Percentiles rank a stretch among this genome's conserved stretches.
Conservation (phyloP, 2,113 vertebrate species). For the Sphaerodactylus townsendi region DNA sequence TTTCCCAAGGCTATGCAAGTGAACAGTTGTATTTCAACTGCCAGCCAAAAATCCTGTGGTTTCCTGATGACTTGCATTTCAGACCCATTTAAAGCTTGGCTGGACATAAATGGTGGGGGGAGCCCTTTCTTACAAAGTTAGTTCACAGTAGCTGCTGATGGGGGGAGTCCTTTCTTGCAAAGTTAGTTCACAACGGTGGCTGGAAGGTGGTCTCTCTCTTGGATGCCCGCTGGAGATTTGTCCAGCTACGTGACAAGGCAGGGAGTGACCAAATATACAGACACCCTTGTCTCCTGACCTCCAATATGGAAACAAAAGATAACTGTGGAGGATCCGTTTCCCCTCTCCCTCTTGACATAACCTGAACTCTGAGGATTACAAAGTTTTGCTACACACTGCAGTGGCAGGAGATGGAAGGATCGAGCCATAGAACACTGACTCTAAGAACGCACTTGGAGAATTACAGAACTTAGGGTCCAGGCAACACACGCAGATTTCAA, state of each 20-base stretch:
- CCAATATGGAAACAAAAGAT: background rate
- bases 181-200: too few relatives aligned
- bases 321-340: background rate
- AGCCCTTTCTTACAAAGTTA: background rate
- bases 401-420: background rate
- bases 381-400: background rate
- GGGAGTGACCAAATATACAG: background rate
- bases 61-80: background rate
- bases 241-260: too few relatives aligned
- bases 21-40: background rate
- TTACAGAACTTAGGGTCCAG: constrained; percentile 14
- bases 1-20: background rate
- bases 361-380: background rate
- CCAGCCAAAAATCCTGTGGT: background rate
- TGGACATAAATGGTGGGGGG: background rate
- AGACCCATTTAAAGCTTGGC: background rate
- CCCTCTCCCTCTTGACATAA: background rate
- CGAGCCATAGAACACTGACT: background rate
- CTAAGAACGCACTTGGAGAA: background rate
- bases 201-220: background rate
- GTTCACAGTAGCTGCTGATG: too few relatives aligned
- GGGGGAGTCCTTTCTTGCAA: background rate
- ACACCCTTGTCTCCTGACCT: background rate
- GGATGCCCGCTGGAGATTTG: too few relatives aligned
- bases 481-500: constrained; percentile 15